phyloP scores from a whole-genome alignment of 2,888 invertebrate species.

The Pammene fasciana region DNA sequence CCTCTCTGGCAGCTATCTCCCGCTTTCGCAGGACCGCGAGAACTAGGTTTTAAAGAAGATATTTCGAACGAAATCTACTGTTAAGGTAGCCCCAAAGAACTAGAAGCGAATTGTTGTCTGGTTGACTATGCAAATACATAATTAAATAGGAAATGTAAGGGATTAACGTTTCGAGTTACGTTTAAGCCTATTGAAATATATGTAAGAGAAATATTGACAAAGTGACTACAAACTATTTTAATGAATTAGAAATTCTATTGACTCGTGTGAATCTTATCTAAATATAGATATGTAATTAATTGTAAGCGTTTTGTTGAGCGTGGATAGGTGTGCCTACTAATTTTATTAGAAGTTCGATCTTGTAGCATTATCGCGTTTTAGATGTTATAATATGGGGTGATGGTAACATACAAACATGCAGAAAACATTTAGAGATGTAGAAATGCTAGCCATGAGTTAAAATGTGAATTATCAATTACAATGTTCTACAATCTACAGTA shows the following conservation, averaged over 20 bases:
- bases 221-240: constrained; percentile 37
- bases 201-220: constrained; percentile 37
- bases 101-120: constrained; percentile 40
- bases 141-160: constrained; percentile 44
- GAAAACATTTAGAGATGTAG: constrained; percentile 26
- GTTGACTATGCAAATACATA: constrained; percentile 32
- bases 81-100: constrained; percentile 37
- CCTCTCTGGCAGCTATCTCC: not conserved
- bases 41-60: constrained; percentile 41
- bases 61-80: constrained; percentile 45
- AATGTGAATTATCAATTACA: constrained; percentile 6
- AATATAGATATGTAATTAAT: constrained; percentile 27
- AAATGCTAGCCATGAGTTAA: constrained; percentile 34
- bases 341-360: constrained; percentile 34
- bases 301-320: constrained; percentile 30
- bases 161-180: constrained; percentile 21
- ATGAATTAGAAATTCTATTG: constrained; percentile 34
- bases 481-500: constrained; percentile 22
- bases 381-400: constrained; percentile 32
- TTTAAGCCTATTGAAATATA: constrained; percentile 34
- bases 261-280: constrained; percentile 38
- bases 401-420: constrained; percentile 23
- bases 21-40: not conserved
- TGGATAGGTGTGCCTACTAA: constrained; percentile 30
- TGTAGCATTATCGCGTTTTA: constrained; percentile 29